Conservation (phyloP, 2,888 invertebrate species). For the Brachylomia viminalis region DNA sequence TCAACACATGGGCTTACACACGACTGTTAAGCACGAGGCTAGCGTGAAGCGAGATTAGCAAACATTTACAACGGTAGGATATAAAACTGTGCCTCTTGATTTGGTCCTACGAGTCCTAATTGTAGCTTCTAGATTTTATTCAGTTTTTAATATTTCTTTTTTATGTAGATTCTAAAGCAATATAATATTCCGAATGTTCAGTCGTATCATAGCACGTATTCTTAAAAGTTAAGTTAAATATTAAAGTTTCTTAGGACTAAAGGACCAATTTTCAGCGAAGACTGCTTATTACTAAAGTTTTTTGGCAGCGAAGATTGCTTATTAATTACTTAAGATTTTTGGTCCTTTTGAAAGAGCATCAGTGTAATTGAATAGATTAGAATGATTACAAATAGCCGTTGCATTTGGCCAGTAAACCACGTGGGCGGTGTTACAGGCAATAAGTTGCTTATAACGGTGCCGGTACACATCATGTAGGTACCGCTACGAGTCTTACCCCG, state of each 20-base stretch:
- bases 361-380: conserved; percentile 15
- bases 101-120: background rate
- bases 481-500: conserved; percentile 57
- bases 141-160: background rate
- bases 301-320: background rate
- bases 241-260: background rate
- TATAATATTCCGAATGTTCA: background rate
- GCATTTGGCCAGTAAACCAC: conserved; percentile 34
- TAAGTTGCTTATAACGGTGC: conserved; percentile 53
- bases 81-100: background rate
- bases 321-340: background rate
- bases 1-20: conserved; percentile 31
- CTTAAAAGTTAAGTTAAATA: background rate
- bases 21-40: background rate
- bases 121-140: background rate
- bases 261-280: background rate
- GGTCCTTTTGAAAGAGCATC: background rate
- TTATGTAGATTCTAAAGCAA: background rate
- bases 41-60: background rate
- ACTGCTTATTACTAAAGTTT: background rate
- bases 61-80: background rate
- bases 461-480: conserved; percentile 35
- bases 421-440: conserved; percentile 54
- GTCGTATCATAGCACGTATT: background rate
- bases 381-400: conserved; percentile 40